Conservation (phyloP, 1,140 invertebrate genomes). For the Drosophila virilis region DNA sequence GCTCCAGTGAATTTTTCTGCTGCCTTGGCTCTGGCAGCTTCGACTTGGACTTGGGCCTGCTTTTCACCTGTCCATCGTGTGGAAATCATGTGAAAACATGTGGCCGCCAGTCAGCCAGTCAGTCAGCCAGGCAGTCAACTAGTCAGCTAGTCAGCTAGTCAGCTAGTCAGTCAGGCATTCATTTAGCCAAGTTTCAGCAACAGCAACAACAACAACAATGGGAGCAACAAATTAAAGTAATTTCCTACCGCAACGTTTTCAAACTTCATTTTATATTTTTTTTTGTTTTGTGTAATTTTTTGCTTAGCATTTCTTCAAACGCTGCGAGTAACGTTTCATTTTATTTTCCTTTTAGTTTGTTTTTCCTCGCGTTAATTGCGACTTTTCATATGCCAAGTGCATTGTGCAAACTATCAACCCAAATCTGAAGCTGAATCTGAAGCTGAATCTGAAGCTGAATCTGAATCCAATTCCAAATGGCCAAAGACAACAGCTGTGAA, state of each 20-base stretch:
- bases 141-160: slow-evolving; percentile 41
- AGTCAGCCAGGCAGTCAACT: slow-evolving; percentile 36
- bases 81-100: slow-evolving; percentile 83
- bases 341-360: slow-evolving; percentile 17
- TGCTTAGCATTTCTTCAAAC: slow-evolving; percentile 36
- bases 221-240: slow-evolving; percentile 80
- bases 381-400: slow-evolving; percentile 70
- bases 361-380: slow-evolving; percentile 61
- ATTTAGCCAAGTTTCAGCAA: slow-evolving; percentile 71
- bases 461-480: slow-evolving; percentile 13
- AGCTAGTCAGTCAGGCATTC: slow-evolving; percentile 66
- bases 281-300: slow-evolving; percentile 28
- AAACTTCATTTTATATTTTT: slow-evolving; percentile 41
- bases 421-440: slow-evolving; percentile 23
- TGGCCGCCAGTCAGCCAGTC: slow-evolving; percentile 70
- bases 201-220: slow-evolving; percentile 51
- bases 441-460: background rate
- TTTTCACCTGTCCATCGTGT: slow-evolving; percentile 80
- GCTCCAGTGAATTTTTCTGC: slow-evolving; percentile 60
- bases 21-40: slow-evolving; percentile 15
- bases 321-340: slow-evolving; percentile 13
- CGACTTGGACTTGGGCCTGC: slow-evolving; percentile 63
- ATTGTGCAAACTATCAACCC: slow-evolving; percentile 39
- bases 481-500: slow-evolving; percentile 11
- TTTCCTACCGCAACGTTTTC: slow-evolving; percentile 77